Evolutionary conservation across 2,797 vertebrate species (phyloP).

Genomic region (Urosaurus nigricauda): DNA sequence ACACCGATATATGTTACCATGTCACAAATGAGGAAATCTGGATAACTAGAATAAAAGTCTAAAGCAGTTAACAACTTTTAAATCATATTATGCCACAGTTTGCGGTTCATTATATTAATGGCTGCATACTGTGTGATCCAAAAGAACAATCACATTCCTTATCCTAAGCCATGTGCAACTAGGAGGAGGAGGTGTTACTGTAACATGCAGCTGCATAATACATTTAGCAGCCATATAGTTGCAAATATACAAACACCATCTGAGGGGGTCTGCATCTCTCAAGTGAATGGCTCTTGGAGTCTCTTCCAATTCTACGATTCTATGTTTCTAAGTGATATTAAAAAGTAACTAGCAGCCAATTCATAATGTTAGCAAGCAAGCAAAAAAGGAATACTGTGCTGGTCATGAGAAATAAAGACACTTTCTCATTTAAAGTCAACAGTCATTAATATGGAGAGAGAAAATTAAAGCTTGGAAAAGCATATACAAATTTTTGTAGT

Average conservation of each 20-base stretch:
- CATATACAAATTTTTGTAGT: not conserved
- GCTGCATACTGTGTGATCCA: not conserved
- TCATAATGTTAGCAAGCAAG: not conserved
- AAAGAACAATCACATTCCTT: not conserved
- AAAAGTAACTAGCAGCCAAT: not conserved
- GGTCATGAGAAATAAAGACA: not conserved
- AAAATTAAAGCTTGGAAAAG: not conserved
- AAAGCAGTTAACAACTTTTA: not conserved
- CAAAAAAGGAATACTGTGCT: not conserved
- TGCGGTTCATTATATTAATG: not conserved
- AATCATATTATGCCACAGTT: not conserved
- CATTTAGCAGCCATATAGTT: not conserved
- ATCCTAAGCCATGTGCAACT: slow-evolving; percentile 14
- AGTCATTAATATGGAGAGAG: not conserved
- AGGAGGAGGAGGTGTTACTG: not conserved
- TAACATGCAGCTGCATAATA: not conserved
- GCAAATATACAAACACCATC: not conserved
- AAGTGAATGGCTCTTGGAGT: no score
- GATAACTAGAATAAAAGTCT: not conserved
- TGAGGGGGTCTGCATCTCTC: not conserved
- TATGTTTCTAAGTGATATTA: not conserved
- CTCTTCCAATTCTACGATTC: no score
- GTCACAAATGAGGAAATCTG: not conserved
- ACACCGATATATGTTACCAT: not conserved
- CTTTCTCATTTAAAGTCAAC: not conserved